Evolutionary conservation across 1,140 invertebrate genomes (phyloP), one percentile per base, ranked within the genome.

Genomic region (Mya arenaria): DNA sequence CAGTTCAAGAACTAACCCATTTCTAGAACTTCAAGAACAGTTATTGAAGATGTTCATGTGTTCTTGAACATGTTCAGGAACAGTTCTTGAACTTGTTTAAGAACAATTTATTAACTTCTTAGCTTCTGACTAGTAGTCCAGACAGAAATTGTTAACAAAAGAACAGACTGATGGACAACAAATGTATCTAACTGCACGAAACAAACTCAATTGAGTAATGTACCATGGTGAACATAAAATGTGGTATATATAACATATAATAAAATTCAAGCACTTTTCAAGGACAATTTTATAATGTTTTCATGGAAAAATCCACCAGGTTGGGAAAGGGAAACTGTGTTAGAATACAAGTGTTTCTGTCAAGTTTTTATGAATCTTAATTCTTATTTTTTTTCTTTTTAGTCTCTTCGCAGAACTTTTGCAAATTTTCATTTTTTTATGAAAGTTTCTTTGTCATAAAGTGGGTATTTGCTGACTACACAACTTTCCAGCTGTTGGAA

Each of bases 1-100:
- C 30, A 65, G 66, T 69, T 69, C 66, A 28, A 69, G 66, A 69
- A 69, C 66, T 63, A 63, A 63, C 4, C 60, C 60, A 32, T 63
- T 63, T 62, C 60, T 63, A 28, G 60, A 63, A 63, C 62, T 34
- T 63, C 60, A 63, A 63, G 60, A 65, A 23, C 4, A 25, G 60
- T 68, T 68, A 34, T 68, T 68, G 65, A 68, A 68, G 19, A 69
- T 30, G 25, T 69, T 69, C 66, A 28, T n/a, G n/a, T n/a, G n/a
- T n/a, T n/a, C n/a, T n/a, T 48, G 28, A 69, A 69, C 37, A 52
- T 69, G 41, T 69, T 69, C 66, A 17, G 52, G 66, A 69, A 69
- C 17, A 25, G 34, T 68, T 68, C 65, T 41, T 68, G 65, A 68
- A 68, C 65, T 41, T 68, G 65, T 68, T 68, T 23, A 13, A 39